Evolutionary conservation across 2,888 invertebrate species (phyloP).

Genomic region (Rhamphomyia laevipes): DNA sequence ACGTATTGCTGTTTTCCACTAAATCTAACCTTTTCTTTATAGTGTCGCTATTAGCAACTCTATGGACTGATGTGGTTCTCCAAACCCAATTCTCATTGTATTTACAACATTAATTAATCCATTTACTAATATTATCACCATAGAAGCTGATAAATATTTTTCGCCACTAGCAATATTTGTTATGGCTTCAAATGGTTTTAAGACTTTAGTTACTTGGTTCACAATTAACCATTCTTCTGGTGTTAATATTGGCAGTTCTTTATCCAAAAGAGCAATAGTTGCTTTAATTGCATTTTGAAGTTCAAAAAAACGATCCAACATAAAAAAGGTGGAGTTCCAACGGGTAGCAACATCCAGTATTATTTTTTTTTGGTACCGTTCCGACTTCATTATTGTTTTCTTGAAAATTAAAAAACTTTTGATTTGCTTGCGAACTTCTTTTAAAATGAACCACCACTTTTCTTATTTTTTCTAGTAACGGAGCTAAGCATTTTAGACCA

Average conservation of each 20-base stretch:
- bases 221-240: constrained; percentile 17
- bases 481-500: constrained; percentile 3
- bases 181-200: constrained; percentile 17
- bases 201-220: constrained; percentile 12
- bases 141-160: constrained; percentile 16
- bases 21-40: neutral
- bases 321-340: constrained; percentile 2
- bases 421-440: constrained; percentile 16
- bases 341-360: neutral
- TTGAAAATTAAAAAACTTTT: constrained; percentile 23
- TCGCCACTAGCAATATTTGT: constrained; percentile 17
- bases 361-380: neutral
- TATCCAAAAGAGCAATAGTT: neutral
- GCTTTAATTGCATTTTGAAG: neutral
- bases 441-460: constrained; percentile 15
- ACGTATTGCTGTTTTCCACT: neutral
- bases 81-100: neutral
- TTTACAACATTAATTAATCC: constrained; percentile 8
- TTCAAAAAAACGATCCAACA: neutral
- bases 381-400: neutral
- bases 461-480: neutral
- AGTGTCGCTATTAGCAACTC: neutral
- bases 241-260: neutral
- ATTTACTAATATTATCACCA: constrained; percentile 15
- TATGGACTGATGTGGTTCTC: neutral